Conservation (phyloP, 2,797 vertebrate genomes). For the Enteromius viviparus region DNA sequence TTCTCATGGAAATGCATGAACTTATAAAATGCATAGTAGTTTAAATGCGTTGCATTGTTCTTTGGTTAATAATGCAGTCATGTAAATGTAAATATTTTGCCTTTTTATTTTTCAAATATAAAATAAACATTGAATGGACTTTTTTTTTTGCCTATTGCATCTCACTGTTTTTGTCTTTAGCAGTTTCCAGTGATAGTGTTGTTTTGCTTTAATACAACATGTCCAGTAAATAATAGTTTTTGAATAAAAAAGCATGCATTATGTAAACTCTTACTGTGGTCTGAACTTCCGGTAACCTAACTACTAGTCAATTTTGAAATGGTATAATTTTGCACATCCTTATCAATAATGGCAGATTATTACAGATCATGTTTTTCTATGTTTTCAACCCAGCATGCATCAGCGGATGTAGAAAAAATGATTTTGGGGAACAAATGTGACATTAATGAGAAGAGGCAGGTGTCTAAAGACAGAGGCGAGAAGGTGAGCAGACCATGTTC, state of each 20-base stretch:
- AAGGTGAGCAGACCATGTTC: constrained; percentile 78
- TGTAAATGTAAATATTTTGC: background rate
- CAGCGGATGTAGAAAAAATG: constrained; percentile 97
- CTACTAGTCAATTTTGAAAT: too few relatives aligned
- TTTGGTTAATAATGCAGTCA: background rate
- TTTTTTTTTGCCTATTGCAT: background rate
- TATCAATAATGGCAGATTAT: background rate
- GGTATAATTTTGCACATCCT: too few relatives aligned
- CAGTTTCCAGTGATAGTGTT: too few relatives aligned
- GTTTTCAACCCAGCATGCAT: constrained; percentile 85
- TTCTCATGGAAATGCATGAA: background rate
- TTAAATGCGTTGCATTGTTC: background rate
- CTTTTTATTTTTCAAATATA: background rate
- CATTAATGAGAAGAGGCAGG: constrained; percentile 95
- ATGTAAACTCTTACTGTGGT: too few relatives aligned
- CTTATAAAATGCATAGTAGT: background rate
- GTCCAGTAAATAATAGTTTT: too few relatives aligned
- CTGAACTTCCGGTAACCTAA: too few relatives aligned
- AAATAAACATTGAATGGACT: background rate
- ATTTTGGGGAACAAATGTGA: constrained; percentile 99
- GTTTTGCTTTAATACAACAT: too few relatives aligned
- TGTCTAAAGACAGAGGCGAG: constrained; percentile 93
- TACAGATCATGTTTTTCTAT: background rate
- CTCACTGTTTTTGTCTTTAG: too few relatives aligned
- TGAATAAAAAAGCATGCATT: too few relatives aligned